Evolutionary conservation across 2,797 vertebrate genomes (phyloP).

Genomic region (Sebastes taczanowskii): DNA sequence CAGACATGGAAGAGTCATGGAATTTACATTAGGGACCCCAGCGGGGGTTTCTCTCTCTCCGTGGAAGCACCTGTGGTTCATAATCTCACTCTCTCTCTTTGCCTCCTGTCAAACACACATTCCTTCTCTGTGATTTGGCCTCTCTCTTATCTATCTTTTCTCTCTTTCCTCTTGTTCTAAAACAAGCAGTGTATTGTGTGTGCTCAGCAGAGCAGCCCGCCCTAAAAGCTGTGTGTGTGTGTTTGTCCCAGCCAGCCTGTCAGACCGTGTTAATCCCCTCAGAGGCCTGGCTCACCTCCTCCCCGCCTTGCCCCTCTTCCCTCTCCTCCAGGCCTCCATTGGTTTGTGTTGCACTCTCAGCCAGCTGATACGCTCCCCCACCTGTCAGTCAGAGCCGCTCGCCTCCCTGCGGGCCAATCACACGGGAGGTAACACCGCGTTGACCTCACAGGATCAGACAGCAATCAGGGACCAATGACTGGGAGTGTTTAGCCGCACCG

Average conservation of each 20-base stretch:
- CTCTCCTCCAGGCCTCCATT: slow-evolving; percentile 9
- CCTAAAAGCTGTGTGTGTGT: slow-evolving; percentile 51
- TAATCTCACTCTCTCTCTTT: slow-evolving; percentile 30
- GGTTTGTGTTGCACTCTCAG: slow-evolving; percentile 4
- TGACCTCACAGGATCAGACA: slow-evolving; percentile 71
- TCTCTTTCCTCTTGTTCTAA: slow-evolving; percentile 71
- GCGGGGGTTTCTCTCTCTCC: slow-evolving; percentile 25
- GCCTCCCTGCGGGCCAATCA: slow-evolving; percentile 39
- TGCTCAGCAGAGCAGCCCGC: slow-evolving; percentile 75
- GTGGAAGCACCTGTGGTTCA: slow-evolving; percentile 58
- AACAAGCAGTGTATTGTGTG: slow-evolving; percentile 78
- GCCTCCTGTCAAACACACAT: slow-evolving; percentile 50
- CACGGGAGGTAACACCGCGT: slow-evolving; percentile 10
- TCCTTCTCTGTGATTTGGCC: slow-evolving; percentile 69
- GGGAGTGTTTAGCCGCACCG: slow-evolving; percentile 20
- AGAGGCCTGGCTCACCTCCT: slow-evolving; percentile 60
- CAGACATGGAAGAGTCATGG: slow-evolving; percentile 20
- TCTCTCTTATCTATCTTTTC: slow-evolving; percentile 70
- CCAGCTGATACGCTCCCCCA: slow-evolving; percentile 43
- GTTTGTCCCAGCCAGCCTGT: slow-evolving; percentile 71
- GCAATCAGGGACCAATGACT: slow-evolving; percentile 54
- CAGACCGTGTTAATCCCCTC: slow-evolving; percentile 75
- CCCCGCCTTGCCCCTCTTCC: slow-evolving; percentile 3
- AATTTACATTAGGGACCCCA: slow-evolving; percentile 33
- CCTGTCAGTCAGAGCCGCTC: slow-evolving; percentile 43